Evolutionary conservation across 2,797 vertebrate species (phyloP).

Genomic region (Dermochelys coriacea): DNA sequence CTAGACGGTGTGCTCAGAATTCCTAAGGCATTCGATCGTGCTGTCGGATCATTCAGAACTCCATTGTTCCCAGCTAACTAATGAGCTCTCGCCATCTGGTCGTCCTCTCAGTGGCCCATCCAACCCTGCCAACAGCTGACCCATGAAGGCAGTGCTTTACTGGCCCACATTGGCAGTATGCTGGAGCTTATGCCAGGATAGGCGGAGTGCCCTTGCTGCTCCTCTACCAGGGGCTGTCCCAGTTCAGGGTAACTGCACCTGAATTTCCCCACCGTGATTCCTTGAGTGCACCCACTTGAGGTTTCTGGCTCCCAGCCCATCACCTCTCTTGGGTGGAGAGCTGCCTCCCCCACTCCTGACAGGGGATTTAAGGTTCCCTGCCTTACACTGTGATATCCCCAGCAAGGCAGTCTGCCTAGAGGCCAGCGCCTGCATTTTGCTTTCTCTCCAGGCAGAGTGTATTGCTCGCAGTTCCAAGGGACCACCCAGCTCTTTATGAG

Average conservation of each 20-base stretch:
- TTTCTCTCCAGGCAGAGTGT: not conserved
- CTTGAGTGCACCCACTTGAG: not conserved
- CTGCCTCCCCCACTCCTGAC: too few species aligned
- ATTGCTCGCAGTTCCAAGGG: not conserved
- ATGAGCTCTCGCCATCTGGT: not conserved
- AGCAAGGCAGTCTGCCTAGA: not conserved
- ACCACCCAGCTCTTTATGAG: not conserved
- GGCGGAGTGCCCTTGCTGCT: not conserved
- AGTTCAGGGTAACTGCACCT: not conserved
- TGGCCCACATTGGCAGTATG: not conserved
- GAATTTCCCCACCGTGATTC: not conserved
- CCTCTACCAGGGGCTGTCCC: not conserved
- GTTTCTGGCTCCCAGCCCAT: too few species aligned
- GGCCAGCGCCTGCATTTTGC: too few species aligned
- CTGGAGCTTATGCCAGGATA: not conserved
- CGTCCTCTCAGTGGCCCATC: not conserved
- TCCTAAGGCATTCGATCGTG: not conserved
- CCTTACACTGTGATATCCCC: too few species aligned
- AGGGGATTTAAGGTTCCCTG: too few species aligned
- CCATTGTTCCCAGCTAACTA: not conserved
- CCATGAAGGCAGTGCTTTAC: not conserved
- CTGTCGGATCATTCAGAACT: not conserved
- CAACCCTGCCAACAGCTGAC: not conserved
- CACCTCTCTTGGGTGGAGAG: too few species aligned
- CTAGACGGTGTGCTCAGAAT: not conserved